A percentile compares a stretch with the other conserved stretches of the same genome.
These are phyloP conservation scores for Andrena fulva DNA, from an alignment of 2,888 invertebrate species.

Conservation along the genomic window DNA sequence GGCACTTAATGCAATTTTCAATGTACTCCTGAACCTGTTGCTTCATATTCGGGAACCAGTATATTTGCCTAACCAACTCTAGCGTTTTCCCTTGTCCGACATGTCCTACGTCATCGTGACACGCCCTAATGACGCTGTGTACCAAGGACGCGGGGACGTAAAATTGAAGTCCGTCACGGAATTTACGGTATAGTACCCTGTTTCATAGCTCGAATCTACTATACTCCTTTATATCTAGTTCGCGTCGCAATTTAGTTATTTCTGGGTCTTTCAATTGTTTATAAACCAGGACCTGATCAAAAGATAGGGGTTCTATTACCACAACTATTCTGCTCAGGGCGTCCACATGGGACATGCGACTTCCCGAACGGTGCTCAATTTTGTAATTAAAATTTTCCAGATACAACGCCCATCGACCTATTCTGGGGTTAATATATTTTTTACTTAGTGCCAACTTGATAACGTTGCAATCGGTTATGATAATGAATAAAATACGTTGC, in stretches of 20 bases:
- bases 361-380: background rate
- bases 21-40: too few relatives aligned
- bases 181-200: background rate
- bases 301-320: background rate
- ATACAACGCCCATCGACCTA: background rate
- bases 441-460: background rate
- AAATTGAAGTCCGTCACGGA: too few relatives aligned
- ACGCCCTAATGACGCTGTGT: too few relatives aligned
- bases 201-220: background rate
- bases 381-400: background rate
- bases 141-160: too few relatives aligned
- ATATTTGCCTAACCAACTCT: too few relatives aligned
- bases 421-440: background rate
- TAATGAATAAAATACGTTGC: background rate
- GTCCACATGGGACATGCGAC: background rate
- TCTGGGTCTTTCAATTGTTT: background rate
- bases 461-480: background rate
- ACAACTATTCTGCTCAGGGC: background rate
- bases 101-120: too few relatives aligned
- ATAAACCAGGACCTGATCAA: background rate
- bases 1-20: too few relatives aligned
- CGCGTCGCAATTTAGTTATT: background rate
- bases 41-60: too few relatives aligned
- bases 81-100: too few relatives aligned
- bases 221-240: background rate